Base-by-base conservation (phyloP, 2,113 vertebrate genomes). In the Rhombomys opimus region DNA sequence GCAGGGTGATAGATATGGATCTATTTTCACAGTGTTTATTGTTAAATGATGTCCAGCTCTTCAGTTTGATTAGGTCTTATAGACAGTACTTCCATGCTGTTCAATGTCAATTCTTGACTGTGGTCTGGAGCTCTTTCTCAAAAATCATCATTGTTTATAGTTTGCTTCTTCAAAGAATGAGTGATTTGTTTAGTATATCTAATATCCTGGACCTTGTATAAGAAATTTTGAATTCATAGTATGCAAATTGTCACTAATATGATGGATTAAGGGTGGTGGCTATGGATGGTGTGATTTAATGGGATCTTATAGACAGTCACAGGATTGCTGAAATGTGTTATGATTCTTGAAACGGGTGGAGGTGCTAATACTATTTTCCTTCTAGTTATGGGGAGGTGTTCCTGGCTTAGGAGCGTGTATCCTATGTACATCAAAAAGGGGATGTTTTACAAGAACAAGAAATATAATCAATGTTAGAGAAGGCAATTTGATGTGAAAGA, bases 241-340 rank as follows among this genome's bases (percentile, higher is more conserved):
- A 32, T 90, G 8, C 63, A 75, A 72, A 89, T 46, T 1, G 9
- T 41, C 15, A 17, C n/a, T 93, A 32, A 93, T 72, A 2, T 93
- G 13, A 30, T 30, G 6, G 92, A 89, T 17, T 23, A 92, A 35
- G 12, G n/a, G 17, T 5, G 1, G 5, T 9, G 25, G 32, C 32
- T 35, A 73, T 82, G 14, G 25, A 70, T 3, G 0, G 10, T 27
- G 2, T 1, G 8, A n/a, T 18, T 0, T 0, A 59, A 20, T 81
- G 78, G 77, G 8, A 54, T 20, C 52, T 35, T 35, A 35, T n/a
- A 15, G 17, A 82, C 61, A 9, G 35, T 38, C 27, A 23, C 4
- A 38, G 35, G 9, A 61, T 38, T 11, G 9, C 57, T n/a, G 52
- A 72, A 27, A 54, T 35, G 17, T 35, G 14, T 50, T 91, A 65